phyloP scores from a whole-genome alignment of 2,113 vertebrate species.

The Callaeas wilsoni region DNA sequence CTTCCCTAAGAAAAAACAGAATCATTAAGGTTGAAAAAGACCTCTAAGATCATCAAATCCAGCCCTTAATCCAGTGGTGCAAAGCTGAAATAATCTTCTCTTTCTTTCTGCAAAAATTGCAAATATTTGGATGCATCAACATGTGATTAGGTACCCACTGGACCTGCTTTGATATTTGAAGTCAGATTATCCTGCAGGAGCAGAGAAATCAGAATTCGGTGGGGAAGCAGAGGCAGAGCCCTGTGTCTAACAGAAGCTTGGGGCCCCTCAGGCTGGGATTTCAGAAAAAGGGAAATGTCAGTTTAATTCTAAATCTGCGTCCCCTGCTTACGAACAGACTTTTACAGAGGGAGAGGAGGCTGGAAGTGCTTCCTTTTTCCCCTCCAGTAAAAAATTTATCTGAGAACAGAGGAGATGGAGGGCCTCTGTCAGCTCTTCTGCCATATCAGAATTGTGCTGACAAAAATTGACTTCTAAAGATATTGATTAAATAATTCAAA shows the following conservation, averaged over 20 bases:
- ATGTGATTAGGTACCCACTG: neutral
- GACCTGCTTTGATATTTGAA: neutral
- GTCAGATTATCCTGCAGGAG: neutral
- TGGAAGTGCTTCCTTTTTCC: neutral
- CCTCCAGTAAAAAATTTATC: neutral
- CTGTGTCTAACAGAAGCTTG: neutral
- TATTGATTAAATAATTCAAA: neutral
- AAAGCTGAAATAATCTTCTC: neutral
- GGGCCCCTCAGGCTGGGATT: neutral
- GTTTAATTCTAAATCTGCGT: neutral
- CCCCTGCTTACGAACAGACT: neutral
- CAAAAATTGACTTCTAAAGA: neutral
- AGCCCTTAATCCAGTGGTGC: neutral
- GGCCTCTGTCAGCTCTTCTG: neutral
- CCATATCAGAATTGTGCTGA: neutral
- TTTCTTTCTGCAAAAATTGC: neutral
- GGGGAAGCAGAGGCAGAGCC: neutral
- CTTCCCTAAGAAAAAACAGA: neutral
- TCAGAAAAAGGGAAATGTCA: neutral
- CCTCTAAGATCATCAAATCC: neutral
- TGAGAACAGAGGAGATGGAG: neutral
- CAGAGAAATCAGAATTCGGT: neutral
- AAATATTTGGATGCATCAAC: neutral
- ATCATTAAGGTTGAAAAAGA: neutral
- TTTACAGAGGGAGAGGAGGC: neutral